These are phyloP conservation scores for Manacus vitellinus DNA, from an alignment of 2,113 vertebrate species.

Conservation along the genomic window DNA sequence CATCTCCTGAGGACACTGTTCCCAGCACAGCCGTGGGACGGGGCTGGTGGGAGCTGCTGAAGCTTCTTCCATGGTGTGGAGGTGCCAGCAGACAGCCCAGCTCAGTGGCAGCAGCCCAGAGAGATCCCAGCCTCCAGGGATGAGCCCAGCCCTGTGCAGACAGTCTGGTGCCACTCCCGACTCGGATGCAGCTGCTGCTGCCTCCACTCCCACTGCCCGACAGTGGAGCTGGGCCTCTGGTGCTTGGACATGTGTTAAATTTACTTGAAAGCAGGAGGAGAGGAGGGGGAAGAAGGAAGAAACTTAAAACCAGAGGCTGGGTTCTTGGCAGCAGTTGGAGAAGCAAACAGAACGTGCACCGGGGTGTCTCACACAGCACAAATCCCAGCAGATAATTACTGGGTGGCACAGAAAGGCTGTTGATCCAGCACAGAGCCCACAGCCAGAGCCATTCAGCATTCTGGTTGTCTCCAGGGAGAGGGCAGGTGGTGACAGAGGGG, in stretches of 20 bases:
- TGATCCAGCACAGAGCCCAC: accelerated
- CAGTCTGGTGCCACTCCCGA: neutral
- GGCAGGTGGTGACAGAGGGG: slow-evolving; percentile 18
- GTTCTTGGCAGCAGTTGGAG: neutral
- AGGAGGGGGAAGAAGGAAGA: neutral
- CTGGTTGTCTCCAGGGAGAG: neutral
- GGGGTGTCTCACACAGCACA: neutral
- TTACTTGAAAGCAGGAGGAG: neutral
- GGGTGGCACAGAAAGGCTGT: neutral
- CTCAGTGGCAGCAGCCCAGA: neutral
- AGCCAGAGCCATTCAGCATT: accelerated
- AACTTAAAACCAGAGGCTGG: neutral
- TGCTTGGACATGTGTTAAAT: neutral
- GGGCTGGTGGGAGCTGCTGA: neutral
- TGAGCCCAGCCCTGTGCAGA: neutral
- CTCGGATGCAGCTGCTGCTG: neutral
- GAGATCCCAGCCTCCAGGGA: neutral
- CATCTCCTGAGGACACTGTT: accelerated
- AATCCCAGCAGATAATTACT: neutral
- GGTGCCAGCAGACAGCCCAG: neutral
- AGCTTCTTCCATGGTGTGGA: accelerated
- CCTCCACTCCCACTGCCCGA: neutral
- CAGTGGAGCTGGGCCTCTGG: neutral
- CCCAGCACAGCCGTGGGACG: neutral
- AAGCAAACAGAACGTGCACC: neutral